A percentile compares a stretch with the other conserved stretches of the same genome.
Evolutionary conservation across 2,113 vertebrate species (phyloP).

Genomic region (Perca fluviatilis): DNA sequence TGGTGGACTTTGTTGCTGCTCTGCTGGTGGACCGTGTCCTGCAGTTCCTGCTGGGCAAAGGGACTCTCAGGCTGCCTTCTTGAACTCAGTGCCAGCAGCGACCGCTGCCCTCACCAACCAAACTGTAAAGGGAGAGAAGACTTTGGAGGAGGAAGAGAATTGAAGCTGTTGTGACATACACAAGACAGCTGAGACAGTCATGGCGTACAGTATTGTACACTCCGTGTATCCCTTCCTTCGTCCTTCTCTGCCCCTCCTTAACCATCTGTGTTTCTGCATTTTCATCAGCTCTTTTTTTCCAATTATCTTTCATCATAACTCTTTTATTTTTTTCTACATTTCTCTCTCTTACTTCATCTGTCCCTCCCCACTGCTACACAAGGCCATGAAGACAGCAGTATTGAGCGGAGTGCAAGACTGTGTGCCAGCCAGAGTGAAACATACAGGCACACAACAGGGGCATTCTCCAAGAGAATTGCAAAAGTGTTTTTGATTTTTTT

Average conservation of each 20-base stretch:
- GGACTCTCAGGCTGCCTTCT: constrained; percentile 93
- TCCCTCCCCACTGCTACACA: constrained; percentile 66
- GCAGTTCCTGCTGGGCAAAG: constrained; percentile 93
- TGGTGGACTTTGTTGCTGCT: constrained; percentile 92
- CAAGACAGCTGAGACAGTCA: constrained; percentile 61
- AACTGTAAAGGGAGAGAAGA: constrained; percentile 78
- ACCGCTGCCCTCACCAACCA: constrained; percentile 76
- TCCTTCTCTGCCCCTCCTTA: constrained; percentile 38
- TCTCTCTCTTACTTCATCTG: constrained; percentile 55
- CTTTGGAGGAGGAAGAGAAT: constrained; percentile 56
- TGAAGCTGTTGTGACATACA: constrained; percentile 64
- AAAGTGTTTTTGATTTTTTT: constrained; percentile 80
- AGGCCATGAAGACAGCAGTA: constrained; percentile 87
- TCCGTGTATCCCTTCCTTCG: constrained; percentile 63
- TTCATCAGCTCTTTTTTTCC: constrained; percentile 44
- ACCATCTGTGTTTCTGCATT: constrained; percentile 49
- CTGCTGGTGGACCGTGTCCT: constrained; percentile 90
- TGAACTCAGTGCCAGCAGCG: constrained; percentile 85
- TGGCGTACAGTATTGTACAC: constrained; percentile 76
- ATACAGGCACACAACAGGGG: constrained; percentile 71
- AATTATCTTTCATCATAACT: constrained; percentile 39
- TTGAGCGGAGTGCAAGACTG: constrained; percentile 81
- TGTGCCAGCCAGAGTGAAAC: constrained; percentile 68
- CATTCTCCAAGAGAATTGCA: constrained; percentile 84
- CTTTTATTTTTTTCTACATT: constrained; percentile 31